Evolutionary conservation across 2,797 vertebrate species (phyloP), one percentile per base, ranked within the genome.

Genomic region (Xenops minutus): DNA sequence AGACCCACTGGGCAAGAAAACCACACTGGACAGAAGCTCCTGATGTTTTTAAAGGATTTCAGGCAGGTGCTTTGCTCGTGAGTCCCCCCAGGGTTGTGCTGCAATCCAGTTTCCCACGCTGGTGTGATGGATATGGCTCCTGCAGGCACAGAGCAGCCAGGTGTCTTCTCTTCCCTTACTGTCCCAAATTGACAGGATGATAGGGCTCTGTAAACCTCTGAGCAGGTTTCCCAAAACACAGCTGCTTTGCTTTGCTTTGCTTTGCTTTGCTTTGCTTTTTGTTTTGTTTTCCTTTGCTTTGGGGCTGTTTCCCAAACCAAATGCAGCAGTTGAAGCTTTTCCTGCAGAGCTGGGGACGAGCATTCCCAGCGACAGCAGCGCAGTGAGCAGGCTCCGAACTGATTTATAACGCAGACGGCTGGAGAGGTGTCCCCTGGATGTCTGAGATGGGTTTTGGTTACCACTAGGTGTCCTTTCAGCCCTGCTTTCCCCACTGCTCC

Each of bases 401-500:
- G 77, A 52, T 67, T 63, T 67, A 13, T 29, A 19, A 14, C 0
- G 2, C 59, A 51, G 66, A 6, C 0, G 8, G 37, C 23, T 0
- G 0, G 2, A 10, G 56, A 83, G 43, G 32, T 52, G 58, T 80
- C 51, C 48, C 26, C 18, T 2, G 37, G 49, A 61, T 55, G 68
- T 14, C 55, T 75, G 95, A 58, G 90, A 29, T 46, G 37, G 36
- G 7, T 72, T 46, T 37, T 9, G 10, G 19, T 78, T 77, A 66
- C 97, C 96, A 67, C 95, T 97, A 97, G 96, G 72, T 96, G 96
- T 96, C 97, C 91, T 77, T 93, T 97, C 93, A 96, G 89, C 64
- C 67, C 89, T 89, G 88, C 80, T 95, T 96, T 97, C 72, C 30
- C 39, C 24, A 2, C n/a, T 1, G 15, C 13, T 88, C 22, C 69